Base-by-base conservation (phyloP, 92 coral and sea anemone genomes). In the Ricordea florida region DNA sequence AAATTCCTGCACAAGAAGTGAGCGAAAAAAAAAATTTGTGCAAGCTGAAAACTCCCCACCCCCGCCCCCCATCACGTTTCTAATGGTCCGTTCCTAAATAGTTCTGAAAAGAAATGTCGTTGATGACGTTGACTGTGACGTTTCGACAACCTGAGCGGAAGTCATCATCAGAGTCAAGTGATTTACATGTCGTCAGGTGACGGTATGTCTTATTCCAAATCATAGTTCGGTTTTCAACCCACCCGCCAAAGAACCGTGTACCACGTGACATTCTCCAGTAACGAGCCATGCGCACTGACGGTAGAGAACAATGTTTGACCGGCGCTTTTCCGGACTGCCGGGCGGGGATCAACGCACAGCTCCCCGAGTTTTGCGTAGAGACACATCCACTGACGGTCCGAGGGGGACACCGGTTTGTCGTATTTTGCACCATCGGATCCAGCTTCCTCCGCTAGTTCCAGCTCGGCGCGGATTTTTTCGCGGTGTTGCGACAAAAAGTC, bases 271-370 rank as follows among this genome's bases (percentile, higher is more conserved):
- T 81, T 90, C 47, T 96, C 89, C 63, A 96, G 67, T 42, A 96
- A 44, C 14, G 97, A 92, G 5, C 96, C 99, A 72, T 96, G 99
- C 25, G 97, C 99, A 76, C 93, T 89, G 33, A 96, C 82, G 57
- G 99, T 96, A 2, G 99, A 96, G 81, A 96, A 96, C 67, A 96
- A 70, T 28, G 99, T 96, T 78, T 96, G 99, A 14, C 99, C 99
- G 33, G 99, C 99, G 35, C 99, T 96, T 86, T 96, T 96, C 33
- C 99, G 87, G 27, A 96, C 99, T 18, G 99, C 87, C 1, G 99
- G 99, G 34, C 99, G 62, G 6, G 99, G 99, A 62, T 96, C 99
- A 22, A 96, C 99, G 62, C 99, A 96, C 28, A 96, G 87, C 40
- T 96, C 99, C 6, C 99, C 99, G 13, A 96, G 81, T 50, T 91